These are phyloP conservation scores for Umimayanthus kanabou DNA, from an alignment of 92 coral and sea anemone species.

Conservation along the genomic window DNA sequence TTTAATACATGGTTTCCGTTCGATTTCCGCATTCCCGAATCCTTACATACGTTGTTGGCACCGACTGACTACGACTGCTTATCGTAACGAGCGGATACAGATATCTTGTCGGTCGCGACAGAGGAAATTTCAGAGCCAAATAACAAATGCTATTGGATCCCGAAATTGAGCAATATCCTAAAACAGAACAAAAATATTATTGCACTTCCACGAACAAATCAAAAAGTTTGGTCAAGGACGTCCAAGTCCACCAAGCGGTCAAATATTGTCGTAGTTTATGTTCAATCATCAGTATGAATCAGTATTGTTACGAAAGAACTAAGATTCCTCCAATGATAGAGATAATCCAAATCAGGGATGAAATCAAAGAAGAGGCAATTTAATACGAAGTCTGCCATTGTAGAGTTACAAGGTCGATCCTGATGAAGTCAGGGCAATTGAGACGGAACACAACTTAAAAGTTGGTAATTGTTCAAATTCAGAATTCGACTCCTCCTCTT, in stretches of 20 bases:
- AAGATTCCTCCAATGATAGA: neutral
- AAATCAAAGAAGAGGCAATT: constrained; percentile 28
- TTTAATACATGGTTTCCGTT: too few species aligned
- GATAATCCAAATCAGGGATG: neutral
- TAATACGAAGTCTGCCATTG: constrained; percentile 23
- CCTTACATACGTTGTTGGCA: neutral
- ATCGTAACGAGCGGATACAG: neutral
- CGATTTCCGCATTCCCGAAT: neutral
- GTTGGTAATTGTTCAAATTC: neutral
- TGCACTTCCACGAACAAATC: neutral
- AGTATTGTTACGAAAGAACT: neutral
- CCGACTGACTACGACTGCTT: neutral
- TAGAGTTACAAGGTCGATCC: constrained; percentile 6
- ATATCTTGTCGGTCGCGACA: neutral
- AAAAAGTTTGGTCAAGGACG: neutral
- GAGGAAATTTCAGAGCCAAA: neutral
- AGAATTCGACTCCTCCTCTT: neutral
- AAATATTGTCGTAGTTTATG: neutral
- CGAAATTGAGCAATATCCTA: neutral
- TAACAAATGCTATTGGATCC: neutral
- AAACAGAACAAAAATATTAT: neutral
- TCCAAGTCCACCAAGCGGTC: neutral
- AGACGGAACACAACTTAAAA: neutral
- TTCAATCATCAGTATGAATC: neutral
- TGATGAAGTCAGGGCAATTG: neutral